Percentiles rank a stretch among this genome's conserved stretches.
Evolutionary conservation across 2,113 vertebrate genomes (phyloP).

Genomic region (Xiphias gladius): DNA sequence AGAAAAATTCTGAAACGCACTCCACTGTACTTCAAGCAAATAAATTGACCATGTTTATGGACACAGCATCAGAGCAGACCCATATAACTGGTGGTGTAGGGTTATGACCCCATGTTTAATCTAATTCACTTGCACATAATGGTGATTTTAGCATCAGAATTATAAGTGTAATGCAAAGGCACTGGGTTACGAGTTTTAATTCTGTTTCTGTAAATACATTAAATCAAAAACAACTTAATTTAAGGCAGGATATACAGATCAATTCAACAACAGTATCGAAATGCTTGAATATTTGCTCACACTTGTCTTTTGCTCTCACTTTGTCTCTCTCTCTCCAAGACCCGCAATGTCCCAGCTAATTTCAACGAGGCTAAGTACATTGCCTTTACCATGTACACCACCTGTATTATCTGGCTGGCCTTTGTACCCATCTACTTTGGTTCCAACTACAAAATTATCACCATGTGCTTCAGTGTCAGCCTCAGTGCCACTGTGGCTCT

Average conservation of each 20-base stretch:
- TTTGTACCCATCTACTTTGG: conserved; percentile 99
- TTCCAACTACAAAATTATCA: conserved; percentile 99
- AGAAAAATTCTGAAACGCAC: conserved; percentile 18
- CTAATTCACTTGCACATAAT: background rate
- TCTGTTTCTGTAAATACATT: background rate
- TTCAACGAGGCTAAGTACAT: conserved; percentile 99
- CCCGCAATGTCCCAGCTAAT: conserved; percentile 97
- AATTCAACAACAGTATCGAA: background rate
- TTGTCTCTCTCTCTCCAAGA: conserved; percentile 71
- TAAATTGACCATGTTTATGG: background rate
- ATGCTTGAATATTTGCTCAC: background rate
- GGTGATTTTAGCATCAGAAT: background rate
- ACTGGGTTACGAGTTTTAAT: background rate
- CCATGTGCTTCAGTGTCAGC: conserved; percentile 99
- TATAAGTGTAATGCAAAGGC: background rate
- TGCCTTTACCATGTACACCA: conserved; percentile 99
- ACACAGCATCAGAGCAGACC: background rate
- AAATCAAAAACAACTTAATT: background rate
- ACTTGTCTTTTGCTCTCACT: conserved; percentile 7
- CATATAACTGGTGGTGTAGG: background rate
- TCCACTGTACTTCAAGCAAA: conserved; percentile 16
- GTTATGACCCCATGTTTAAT: background rate
- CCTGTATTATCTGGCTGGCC: conserved; percentile 99
- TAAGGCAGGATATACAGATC: background rate
- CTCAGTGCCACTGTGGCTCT: conserved; percentile 97